Conservation (phyloP, 1,140 invertebrate species). For the Archegozetes longisetosus region DNA sequence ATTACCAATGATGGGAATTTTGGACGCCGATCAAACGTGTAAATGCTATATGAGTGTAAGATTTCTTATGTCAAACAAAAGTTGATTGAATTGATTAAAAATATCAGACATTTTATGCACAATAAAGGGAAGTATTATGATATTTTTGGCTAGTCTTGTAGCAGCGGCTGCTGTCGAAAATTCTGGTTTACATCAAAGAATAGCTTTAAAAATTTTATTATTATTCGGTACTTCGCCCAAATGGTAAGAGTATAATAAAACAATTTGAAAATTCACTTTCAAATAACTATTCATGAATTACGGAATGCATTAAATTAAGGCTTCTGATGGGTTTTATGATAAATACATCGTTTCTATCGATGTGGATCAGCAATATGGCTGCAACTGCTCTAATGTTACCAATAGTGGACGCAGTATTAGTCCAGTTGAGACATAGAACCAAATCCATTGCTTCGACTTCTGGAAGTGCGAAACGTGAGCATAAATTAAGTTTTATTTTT, state of each 20-base stretch:
- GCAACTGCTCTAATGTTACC: constrained; percentile 32
- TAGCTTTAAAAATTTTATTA: constrained; percentile 59
- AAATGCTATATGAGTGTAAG: constrained; percentile 10
- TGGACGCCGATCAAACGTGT: not conserved
- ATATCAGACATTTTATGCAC: no score
- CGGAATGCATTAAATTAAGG: constrained; percentile 29
- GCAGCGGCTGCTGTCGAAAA: constrained; percentile 71
- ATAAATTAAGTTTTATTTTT: no score
- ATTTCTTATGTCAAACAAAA: no score
- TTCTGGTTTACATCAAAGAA: constrained; percentile 59
- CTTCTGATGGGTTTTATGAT: constrained; percentile 29
- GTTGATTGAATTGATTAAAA: no score
- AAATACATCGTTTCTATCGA: constrained; percentile 29
- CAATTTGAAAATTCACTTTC: not conserved
- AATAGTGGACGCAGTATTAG: constrained; percentile 7
- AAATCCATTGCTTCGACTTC: no score
- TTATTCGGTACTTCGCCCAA: constrained; percentile 44
- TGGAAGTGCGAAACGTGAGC: no score
- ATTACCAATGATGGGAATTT: constrained; percentile 52
- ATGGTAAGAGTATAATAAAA: constrained; percentile 20
- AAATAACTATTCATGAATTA: not conserved
- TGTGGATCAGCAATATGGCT: constrained; percentile 33
- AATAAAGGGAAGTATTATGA: constrained; percentile 38
- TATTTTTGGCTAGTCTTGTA: constrained; percentile 51
- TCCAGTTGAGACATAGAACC: not conserved